Base-by-base conservation (phyloP, 2,113 vertebrate genomes). In the Lepus timidus region DNA sequence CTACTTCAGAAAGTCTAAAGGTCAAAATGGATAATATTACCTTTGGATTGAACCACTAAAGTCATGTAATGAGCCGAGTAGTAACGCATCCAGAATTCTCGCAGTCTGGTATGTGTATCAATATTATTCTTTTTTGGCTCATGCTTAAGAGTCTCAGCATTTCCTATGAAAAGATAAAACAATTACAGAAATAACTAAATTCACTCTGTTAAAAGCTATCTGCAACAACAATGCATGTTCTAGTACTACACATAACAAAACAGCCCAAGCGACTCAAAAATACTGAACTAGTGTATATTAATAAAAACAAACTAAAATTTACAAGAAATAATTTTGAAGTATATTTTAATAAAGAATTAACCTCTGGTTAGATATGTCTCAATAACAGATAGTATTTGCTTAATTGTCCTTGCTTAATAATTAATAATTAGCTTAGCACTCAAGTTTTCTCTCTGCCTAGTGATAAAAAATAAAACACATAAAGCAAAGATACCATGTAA, bases 1-100 rank as follows among this genome's bases (percentile, higher is more conserved):
- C 61, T 70, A 88, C 33, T 88, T 91, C 31, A 80, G 51, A 64
- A 95, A 95, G 51, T 83, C 36, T 87, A 89, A 89, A 22, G 31
- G 64, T 4, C n/a, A 31, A 22, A 97, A 51, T 9, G 94, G 1
- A 3, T 52, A 87, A 68, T 2, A 65, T 97, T 98, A 99, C 99
- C 99, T 99, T 99, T 99, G 84, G 99, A 99, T 92, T 99, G 99
- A 64, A 99, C 99, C 55, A 99, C 98, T 87, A 99, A 98, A 55
- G 99, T 99, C 99, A 99, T 99, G 95, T 99, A 99, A 89, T 99
- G 99, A 87, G 99, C 99, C 27, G 99, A 99, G 97, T 99, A 99
- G 86, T 99, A 98, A 95, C 96, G 98, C 97, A 97, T 99, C 99
- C 99, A 99, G 98, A 99, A 99, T 25, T 99, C 98, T 93, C 98